These are phyloP conservation scores for Cyprinodon variegatus DNA, from an alignment of 2,113 vertebrate genomes.

Conservation along the genomic window DNA sequence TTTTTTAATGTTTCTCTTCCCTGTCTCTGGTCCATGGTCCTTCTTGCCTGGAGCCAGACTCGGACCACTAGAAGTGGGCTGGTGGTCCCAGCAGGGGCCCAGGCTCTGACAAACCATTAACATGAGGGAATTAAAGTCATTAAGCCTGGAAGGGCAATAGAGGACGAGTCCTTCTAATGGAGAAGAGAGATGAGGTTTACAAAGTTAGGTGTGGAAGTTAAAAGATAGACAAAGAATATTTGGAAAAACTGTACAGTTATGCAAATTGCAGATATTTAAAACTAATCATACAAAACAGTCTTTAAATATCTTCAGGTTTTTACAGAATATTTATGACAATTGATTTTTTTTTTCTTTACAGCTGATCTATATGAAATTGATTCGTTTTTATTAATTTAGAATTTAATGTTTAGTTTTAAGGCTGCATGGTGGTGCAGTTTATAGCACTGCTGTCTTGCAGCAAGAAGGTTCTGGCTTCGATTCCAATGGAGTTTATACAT, in stretches of 20 bases:
- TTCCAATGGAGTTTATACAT: too few relatives aligned
- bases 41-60: slow-evolving; percentile 79
- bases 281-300: background rate
- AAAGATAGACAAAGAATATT: slow-evolving; percentile 10
- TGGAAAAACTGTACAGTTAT: background rate
- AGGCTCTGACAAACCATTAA: slow-evolving; percentile 88
- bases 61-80: slow-evolving; percentile 76
- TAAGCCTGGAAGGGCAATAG: slow-evolving; percentile 89
- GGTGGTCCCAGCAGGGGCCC: slow-evolving; percentile 85
- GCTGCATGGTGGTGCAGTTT: too few relatives aligned
- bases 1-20: slow-evolving; percentile 3
- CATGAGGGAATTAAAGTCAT: slow-evolving; percentile 90
- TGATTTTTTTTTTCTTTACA: too few relatives aligned
- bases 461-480: too few relatives aligned
- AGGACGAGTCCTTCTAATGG: slow-evolving; percentile 85
- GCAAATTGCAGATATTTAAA: background rate
- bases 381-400: too few relatives aligned
- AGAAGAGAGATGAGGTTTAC: slow-evolving; percentile 24
- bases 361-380: too few relatives aligned
- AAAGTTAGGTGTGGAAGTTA: slow-evolving; percentile 27
- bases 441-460: too few relatives aligned
- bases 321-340: too few relatives aligned
- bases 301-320: background rate
- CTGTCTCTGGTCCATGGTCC: slow-evolving; percentile 37
- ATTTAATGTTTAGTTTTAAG: too few relatives aligned